phyloP scores from a whole-genome alignment of 1,140 invertebrate species.

The Choristoneura fumiferana region DNA sequence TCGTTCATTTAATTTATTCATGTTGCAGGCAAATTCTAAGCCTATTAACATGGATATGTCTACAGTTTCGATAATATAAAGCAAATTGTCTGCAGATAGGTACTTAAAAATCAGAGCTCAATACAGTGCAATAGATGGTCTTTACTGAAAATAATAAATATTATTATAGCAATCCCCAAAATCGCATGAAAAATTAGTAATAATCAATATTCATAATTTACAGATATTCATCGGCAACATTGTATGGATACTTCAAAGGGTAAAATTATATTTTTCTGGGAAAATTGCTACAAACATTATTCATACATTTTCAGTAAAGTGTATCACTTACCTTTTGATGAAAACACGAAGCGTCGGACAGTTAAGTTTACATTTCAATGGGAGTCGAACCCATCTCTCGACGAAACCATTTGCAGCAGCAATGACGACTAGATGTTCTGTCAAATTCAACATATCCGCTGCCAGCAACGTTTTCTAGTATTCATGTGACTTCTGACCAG shows the following conservation, averaged over 20 bases:
- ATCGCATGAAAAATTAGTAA: too few species aligned
- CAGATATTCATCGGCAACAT: too few species aligned
- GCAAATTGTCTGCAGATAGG: neutral
- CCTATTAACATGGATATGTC: constrained; percentile 6
- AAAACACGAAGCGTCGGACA: neutral
- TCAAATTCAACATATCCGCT: too few species aligned
- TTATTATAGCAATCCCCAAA: neutral
- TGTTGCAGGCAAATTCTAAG: neutral
- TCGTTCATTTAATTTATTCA: neutral
- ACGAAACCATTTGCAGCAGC: too few species aligned
- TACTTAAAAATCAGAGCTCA: constrained; percentile 1
- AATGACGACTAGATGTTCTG: too few species aligned
- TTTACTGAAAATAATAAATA: constrained; percentile 1
- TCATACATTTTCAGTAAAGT: neutral
- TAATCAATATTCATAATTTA: too few species aligned
- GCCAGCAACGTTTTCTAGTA: too few species aligned
- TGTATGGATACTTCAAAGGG: too few species aligned
- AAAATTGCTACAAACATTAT: neutral
- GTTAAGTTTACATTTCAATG: neutral
- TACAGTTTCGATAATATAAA: neutral
- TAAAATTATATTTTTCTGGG: too few species aligned
- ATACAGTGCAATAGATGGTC: neutral
- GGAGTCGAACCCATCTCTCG: constrained; percentile 4
- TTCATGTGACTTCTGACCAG: too few species aligned
- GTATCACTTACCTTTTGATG: constrained; percentile 3